These are phyloP conservation scores for Diplosoma virens DNA, from an alignment of 23 tunicate genomes.

Conservation along the genomic window DNA sequence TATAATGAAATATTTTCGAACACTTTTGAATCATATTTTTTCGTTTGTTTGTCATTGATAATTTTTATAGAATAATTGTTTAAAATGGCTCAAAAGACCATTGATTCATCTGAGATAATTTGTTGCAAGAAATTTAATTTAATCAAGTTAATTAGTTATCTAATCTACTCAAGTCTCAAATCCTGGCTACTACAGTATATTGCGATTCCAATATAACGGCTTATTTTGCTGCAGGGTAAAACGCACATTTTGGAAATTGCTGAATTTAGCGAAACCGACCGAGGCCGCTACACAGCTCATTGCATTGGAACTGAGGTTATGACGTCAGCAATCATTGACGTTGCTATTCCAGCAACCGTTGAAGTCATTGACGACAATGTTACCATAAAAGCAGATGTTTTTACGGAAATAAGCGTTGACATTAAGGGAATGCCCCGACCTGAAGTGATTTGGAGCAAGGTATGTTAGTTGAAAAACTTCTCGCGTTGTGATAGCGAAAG, in stretches of 20 bases:
- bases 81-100: too few species aligned
- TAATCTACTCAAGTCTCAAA: too few species aligned
- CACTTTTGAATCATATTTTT: too few species aligned
- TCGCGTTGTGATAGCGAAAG: too few species aligned
- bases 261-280: constrained; percentile 56
- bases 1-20: too few species aligned
- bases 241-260: constrained; percentile 55
- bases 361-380: constrained; percentile 46
- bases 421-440: constrained; percentile 81
- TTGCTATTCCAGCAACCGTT: constrained; percentile 54
- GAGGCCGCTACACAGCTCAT: constrained; percentile 74
- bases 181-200: too few species aligned
- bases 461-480: constrained; percentile 2
- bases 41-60: too few species aligned
- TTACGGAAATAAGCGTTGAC: constrained; percentile 34
- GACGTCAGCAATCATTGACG: constrained; percentile 66
- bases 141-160: too few species aligned
- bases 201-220: too few species aligned
- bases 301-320: constrained; percentile 53
- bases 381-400: constrained; percentile 35
- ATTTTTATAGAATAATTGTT: too few species aligned
- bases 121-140: too few species aligned
- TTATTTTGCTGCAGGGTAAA: constrained; percentile 76
- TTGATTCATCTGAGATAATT: too few species aligned
- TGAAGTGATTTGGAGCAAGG: constrained; percentile 59